Base-by-base conservation (phyloP, 2,113 vertebrate species). In the Pogonocichla stellata region DNA sequence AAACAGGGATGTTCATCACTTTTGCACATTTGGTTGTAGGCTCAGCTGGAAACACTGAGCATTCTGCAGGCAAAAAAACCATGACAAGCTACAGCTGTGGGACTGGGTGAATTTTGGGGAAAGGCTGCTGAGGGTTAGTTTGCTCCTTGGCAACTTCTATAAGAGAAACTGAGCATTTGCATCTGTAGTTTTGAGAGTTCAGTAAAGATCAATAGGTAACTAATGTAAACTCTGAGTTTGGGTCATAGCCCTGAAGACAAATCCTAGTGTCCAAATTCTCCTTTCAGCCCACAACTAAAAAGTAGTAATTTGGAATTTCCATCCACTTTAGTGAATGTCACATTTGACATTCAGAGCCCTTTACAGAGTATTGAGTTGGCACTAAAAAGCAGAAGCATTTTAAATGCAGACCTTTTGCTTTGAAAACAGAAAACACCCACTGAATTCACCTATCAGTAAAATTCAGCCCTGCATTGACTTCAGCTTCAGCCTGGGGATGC, bases 1-100 rank as follows among this genome's bases (percentile, higher is more conserved):
- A 38, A 92, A 38, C 19, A 19, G 33, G 31, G 51, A 45, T 33
- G 42, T 64, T 91, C 40, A 70, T 57, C 40, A 62, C 18, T 22
- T 89, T 22, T 85, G 61, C 65, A 85, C 43, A 42, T 66, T 53
- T 0, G 0, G 56, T 81, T 0, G 0, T 13, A 14, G 74, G 78
- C 51, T 58, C 67, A 73, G 67, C 51, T 53, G n/a, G 50, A 56
- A 91, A 74, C 31, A 48, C 19, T 2, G 9, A 84, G 53, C 3
- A 29, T 50, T 75, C 25, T 0, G 1, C 28, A 40, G 25, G 48
- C 42, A 85, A 86, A 86, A 12, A 89, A 85, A 71, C 34, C 45
- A 15, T 40, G 54, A 34, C 56, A 87, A 60, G 40, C 19, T 53
- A 13, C 24, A 64, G 70, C 9, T 60, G 13, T 72, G 51, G 60